Evolutionary conservation across 1,140 invertebrate genomes (phyloP).

Genomic region (Brachionus rotundiformis): DNA sequence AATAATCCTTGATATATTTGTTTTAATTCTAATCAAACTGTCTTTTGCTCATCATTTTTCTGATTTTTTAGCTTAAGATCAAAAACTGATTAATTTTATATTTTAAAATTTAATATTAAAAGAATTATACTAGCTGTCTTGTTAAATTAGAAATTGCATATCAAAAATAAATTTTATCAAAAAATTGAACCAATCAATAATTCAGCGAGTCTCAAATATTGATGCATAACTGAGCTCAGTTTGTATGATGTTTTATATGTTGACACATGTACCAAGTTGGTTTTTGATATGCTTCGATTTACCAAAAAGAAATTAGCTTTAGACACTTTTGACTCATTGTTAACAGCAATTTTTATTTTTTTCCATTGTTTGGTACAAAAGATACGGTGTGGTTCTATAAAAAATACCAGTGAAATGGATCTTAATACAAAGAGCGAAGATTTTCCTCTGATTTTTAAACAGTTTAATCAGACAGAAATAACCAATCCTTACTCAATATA

Average conservation of each 20-base stretch:
- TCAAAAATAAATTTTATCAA: not conserved
- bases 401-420: not conserved
- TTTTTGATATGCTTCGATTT: not conserved
- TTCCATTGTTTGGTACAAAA: not conserved
- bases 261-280: not conserved
- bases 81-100: not conserved
- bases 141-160: not conserved
- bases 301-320: not conserved
- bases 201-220: not conserved
- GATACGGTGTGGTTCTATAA: not conserved
- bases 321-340: not conserved
- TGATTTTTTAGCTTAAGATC: not conserved
- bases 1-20: not conserved
- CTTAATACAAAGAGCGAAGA: not conserved
- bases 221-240: not conserved
- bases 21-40: constrained; percentile 23
- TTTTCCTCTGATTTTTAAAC: not conserved
- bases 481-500: not conserved
- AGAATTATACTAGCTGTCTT: not conserved
- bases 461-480: not conserved
- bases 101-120: not conserved
- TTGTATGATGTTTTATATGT: not conserved
- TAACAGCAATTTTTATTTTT: not conserved
- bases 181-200: not conserved
- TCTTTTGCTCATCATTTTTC: constrained; percentile 29